Percentiles rank a stretch among this genome's conserved stretches.
Conservation (phyloP, 2,113 vertebrate genomes). For the Amblyopsis rosae region DNA sequence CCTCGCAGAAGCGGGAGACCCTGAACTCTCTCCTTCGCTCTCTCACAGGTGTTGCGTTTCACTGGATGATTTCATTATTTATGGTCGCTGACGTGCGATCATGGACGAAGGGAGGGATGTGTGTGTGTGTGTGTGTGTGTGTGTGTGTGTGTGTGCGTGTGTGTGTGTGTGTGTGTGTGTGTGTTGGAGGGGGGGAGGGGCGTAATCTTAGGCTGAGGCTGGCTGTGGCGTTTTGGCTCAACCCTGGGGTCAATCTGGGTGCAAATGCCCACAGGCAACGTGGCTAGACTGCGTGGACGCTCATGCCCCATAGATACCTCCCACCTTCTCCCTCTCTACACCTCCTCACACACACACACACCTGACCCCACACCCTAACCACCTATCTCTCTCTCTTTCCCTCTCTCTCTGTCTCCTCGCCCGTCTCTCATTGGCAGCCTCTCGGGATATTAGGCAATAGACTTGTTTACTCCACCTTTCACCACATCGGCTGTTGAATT, state of each 20-base stretch:
- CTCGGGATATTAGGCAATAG: constrained; percentile 82
- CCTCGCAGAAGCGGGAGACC: constrained; percentile 39
- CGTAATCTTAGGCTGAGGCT: constrained; percentile 12
- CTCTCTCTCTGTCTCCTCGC: constrained; percentile 35
- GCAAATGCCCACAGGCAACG: constrained; percentile 74
- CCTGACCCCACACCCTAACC: constrained; percentile 35
- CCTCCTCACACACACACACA: constrained; percentile 20
- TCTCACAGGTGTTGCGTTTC: constrained; percentile 63
- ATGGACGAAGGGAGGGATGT: constrained; percentile 7
- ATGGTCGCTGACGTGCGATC: constrained; percentile 52
- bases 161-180: too few species aligned
- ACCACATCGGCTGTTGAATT: constrained; percentile 81
- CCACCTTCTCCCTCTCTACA: constrained; percentile 12
- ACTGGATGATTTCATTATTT: constrained; percentile 66
- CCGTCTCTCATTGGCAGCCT: constrained; percentile 69
- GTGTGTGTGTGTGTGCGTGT: too few species aligned
- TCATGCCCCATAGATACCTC: constrained; percentile 58
- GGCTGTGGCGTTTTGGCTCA: constrained; percentile 64
- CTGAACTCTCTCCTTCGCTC: constrained; percentile 45
- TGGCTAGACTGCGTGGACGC: constrained; percentile 62
- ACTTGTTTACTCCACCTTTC: constrained; percentile 85
- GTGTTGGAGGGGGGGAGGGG: background rate
- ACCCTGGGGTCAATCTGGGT: constrained; percentile 75
- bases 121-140: too few species aligned
- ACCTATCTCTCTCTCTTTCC: constrained; percentile 60